These are phyloP conservation scores for Paralvinella palmiformis DNA, from an alignment of 1,140 invertebrate species.

Conservation along the genomic window DNA sequence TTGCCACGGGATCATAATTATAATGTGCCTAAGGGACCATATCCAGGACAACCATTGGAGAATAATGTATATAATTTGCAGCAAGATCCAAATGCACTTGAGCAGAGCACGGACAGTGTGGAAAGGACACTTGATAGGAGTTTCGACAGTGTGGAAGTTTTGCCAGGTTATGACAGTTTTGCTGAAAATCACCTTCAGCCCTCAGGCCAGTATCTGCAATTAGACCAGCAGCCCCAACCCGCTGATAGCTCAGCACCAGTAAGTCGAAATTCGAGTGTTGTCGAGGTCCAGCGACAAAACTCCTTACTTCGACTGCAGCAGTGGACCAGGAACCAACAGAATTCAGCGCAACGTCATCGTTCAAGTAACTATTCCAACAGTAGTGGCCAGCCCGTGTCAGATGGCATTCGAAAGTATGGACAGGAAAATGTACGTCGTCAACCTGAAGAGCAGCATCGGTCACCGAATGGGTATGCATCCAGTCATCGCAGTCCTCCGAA, in stretches of 20 bases:
- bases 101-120: too few relatives aligned
- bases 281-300: neutral
- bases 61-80: neutral
- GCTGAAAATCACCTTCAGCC: neutral
- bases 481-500: neutral
- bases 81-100: too few relatives aligned
- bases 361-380: neutral
- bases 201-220: neutral
- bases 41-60: neutral
- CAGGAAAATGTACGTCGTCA: neutral
- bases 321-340: constrained; percentile 7
- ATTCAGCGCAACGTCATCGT: constrained; percentile 6
- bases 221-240: neutral
- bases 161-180: too few relatives aligned
- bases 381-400: neutral
- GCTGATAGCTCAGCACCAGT: neutral
- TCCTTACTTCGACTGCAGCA: constrained; percentile 1
- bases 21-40: neutral
- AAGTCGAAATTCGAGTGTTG: neutral
- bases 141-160: too few relatives aligned
- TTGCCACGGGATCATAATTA: neutral
- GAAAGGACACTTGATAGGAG: too few relatives aligned
- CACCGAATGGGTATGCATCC: too few relatives aligned
- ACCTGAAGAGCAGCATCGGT: neutral
- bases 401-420: neutral